phyloP scores from a whole-genome alignment of 2,797 vertebrate genomes.

The Eleutherodactylus coqui region DNA sequence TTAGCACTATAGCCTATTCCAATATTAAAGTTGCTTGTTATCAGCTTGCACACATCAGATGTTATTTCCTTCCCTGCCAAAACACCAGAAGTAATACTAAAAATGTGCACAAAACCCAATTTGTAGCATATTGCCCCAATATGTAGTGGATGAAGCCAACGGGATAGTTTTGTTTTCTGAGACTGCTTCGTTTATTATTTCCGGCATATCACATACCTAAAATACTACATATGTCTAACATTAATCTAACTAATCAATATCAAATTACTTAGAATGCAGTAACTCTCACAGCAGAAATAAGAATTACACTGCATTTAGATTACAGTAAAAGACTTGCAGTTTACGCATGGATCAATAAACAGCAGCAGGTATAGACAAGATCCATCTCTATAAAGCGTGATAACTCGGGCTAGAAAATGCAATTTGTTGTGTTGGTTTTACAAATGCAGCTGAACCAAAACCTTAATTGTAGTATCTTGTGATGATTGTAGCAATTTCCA shows the following conservation, averaged over 20 bases:
- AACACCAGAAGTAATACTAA: not conserved
- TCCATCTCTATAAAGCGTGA: conserved; percentile 50
- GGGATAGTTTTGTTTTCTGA: conserved; percentile 8
- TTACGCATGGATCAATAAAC: conserved; percentile 60
- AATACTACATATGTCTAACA: conserved; percentile 60
- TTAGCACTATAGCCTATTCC: not conserved
- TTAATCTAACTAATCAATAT: conserved; percentile 65
- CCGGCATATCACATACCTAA: conserved; percentile 50
- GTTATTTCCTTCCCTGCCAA: not conserved
- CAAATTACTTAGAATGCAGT: conserved; percentile 69
- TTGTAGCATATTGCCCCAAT: not conserved
- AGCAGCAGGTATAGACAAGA: conserved; percentile 48
- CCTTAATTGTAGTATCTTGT: conserved; percentile 32
- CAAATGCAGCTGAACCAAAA: conserved; percentile 4
- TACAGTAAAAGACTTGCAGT: conserved; percentile 63
- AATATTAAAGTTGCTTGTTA: not conserved
- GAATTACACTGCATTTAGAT: conserved; percentile 59
- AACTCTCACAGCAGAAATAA: conserved; percentile 57
- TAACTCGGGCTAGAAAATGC: conserved; percentile 44
- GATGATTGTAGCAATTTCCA: conserved; percentile 18
- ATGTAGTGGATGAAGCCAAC: not conserved
- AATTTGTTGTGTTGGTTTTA: conserved; percentile 57
- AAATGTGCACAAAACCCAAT: not conserved
- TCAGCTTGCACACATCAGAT: not conserved
- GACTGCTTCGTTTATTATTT: conserved; percentile 32